Percentiles rank a stretch among this genome's conserved stretches.
Conservation (phyloP, 1,140 invertebrate genomes). For the Coptotermes formosanus region DNA sequence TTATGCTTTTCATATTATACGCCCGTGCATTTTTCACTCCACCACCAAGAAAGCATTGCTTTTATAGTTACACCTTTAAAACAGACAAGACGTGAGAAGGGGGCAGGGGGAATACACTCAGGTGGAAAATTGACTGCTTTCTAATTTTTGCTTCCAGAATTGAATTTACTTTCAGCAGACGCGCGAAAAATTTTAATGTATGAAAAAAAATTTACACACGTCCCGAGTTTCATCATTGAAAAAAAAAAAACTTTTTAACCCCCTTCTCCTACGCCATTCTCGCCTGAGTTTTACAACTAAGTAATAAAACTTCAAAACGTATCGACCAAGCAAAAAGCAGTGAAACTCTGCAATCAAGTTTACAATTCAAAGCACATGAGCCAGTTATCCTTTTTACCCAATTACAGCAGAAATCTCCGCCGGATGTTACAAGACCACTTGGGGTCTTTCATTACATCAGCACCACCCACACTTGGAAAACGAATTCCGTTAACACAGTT, state of each 20-base stretch:
- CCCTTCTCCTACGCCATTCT: not conserved
- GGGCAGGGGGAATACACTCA: not conserved
- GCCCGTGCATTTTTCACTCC: not conserved
- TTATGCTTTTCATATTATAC: not conserved
- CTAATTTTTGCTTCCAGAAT: constrained; percentile 6
- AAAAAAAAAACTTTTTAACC: not conserved
- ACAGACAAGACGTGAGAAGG: not conserved
- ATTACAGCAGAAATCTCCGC: too few relatives aligned
- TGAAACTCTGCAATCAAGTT: not conserved
- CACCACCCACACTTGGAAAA: too few relatives aligned
- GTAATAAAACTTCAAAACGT: not conserved
- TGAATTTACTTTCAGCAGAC: constrained; percentile 12
- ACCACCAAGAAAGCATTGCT: not conserved
- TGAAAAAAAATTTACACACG: constrained; percentile 17
- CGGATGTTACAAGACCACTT: too few relatives aligned
- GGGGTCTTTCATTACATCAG: too few relatives aligned
- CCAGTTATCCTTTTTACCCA: too few relatives aligned
- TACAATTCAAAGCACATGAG: not conserved
- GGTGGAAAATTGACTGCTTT: constrained; percentile 7
- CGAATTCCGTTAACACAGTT: too few relatives aligned
- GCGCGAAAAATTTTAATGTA: not conserved
- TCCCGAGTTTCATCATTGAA: not conserved
- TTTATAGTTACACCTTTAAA: not conserved
- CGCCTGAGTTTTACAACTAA: not conserved
- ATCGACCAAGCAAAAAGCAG: not conserved